These are phyloP conservation scores for Netelia virgata DNA, from an alignment of 2,888 invertebrate species.

Conservation along the genomic window DNA sequence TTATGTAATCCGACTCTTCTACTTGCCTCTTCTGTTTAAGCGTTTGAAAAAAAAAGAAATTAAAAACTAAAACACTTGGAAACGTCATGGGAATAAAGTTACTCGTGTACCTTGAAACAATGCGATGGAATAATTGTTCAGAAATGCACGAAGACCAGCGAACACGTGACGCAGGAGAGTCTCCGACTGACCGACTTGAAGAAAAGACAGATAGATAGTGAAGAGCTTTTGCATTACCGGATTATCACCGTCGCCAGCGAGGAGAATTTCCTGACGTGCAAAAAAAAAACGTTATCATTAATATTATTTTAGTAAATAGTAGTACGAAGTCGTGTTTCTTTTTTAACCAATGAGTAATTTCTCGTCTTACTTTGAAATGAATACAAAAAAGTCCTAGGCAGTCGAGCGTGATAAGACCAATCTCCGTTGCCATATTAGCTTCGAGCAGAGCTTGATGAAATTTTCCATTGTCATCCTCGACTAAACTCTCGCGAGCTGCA, in stretches of 20 bases:
- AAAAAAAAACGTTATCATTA: slow-evolving; percentile 7
- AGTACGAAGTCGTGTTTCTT: background rate
- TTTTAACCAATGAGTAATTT: slow-evolving; percentile 62
- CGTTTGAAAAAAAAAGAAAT: background rate
- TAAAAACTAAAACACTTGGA: background rate
- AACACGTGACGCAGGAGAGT: slow-evolving; percentile 95
- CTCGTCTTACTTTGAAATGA: slow-evolving; percentile 87
- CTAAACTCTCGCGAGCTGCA: slow-evolving; percentile 88
- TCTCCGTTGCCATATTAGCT: slow-evolving; percentile 95
- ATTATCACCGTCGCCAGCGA: slow-evolving; percentile 89
- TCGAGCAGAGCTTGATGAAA: slow-evolving; percentile 89
- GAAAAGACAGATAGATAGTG: slow-evolving; percentile 93
- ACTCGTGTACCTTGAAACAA: slow-evolving; percentile 90
- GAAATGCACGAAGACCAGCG: slow-evolving; percentile 95
- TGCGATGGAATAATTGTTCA: slow-evolving; percentile 94
- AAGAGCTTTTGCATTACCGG: slow-evolving; percentile 93
- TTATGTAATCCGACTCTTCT: slow-evolving; percentile 42
- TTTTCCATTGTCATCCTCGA: slow-evolving; percentile 87
- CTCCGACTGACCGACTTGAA: slow-evolving; percentile 96
- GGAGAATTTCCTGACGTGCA: slow-evolving; percentile 82
- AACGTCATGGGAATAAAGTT: background rate
- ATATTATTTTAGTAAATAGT: background rate
- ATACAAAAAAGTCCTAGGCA: slow-evolving; percentile 94
- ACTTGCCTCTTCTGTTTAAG: slow-evolving; percentile 2
- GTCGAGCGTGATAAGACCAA: slow-evolving; percentile 95